Evolutionary conservation across 1,140 invertebrate genomes (phyloP), one percentile per base, ranked within the genome.

Genomic region (Pseudobourletiella spinata): DNA sequence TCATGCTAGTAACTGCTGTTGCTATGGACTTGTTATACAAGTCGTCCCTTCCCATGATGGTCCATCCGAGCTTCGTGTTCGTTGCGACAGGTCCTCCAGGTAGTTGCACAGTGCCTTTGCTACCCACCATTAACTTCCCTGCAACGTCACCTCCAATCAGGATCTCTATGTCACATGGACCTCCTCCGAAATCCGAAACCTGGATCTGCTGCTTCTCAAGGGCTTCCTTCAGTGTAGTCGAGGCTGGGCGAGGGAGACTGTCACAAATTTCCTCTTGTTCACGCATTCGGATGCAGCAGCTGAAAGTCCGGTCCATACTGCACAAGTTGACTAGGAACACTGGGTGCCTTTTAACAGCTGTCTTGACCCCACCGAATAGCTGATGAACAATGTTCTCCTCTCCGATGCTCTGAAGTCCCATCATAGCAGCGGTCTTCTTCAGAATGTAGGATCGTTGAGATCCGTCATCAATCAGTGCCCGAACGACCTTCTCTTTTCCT

Each of bases 61-160:
- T 72, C 73, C 73, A 76, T 2, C 72, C 74, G 3, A 76, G 61
- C n/a, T 63, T 24, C 1, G 73, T 73, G 63, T 77, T 70, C 1
- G 73, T 26, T 18, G 71, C 72, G 14, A 72, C 64, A 14, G 74
- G 55, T 2, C 72, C 72, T 39, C 64, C 68, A 1, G 15, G 11
- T 30, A 75, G 54, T 15, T 69, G 30, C n/a, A n/a, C n/a, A n/a
- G n/a, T n/a, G 32, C 59, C 18, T 22, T 50, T 65, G n/a, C 59
- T 39, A 22, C 72, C 73, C 0, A 74, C 74, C 29, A 64, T 15
- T 2, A 64, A 18, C 26, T 24, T 26, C 25, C 54, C 57, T 18
- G 6, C 1, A 18, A 20, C 1, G 25, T 64, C 63, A 16, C 26
- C 43, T 32, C 63, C 63, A 39, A 64, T 54, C 2, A 64, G 30